Evolutionary conservation across 2,113 vertebrate species (phyloP).

Genomic region (Sciurus niger): DNA sequence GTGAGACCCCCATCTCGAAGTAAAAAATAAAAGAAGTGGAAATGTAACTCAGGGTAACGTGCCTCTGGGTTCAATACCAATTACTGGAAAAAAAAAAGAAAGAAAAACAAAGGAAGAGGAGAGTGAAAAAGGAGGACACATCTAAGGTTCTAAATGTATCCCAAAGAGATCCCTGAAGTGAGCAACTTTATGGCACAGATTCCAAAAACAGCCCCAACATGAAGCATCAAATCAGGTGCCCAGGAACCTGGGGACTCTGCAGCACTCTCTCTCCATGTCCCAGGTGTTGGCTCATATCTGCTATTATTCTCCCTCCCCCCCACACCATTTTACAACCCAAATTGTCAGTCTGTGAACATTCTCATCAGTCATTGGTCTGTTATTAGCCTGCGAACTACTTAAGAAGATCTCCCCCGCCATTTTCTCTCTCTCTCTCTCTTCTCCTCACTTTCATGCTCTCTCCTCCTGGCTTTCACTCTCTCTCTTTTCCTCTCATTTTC

Average conservation of each 20-base stretch:
- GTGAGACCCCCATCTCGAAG: too few relatives aligned
- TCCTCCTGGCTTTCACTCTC: too few relatives aligned
- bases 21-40: background rate
- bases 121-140: background rate
- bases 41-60: background rate
- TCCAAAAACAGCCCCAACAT: background rate
- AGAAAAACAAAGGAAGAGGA: background rate
- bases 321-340: too few relatives aligned
- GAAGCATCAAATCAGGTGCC: background rate
- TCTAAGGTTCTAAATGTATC: slow-evolving; percentile 7
- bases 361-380: too few relatives aligned
- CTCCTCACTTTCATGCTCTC: too few relatives aligned
- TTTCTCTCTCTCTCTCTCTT: too few relatives aligned
- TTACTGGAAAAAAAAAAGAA: background rate
- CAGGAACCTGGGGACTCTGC: background rate
- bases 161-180: background rate
- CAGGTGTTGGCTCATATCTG: background rate
- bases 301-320: too few relatives aligned
- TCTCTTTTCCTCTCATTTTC: too few relatives aligned
- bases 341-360: too few relatives aligned
- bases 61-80: background rate
- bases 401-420: too few relatives aligned
- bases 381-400: too few relatives aligned
- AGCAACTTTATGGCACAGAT: slow-evolving; percentile 30
- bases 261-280: background rate